Percentiles rank a stretch among this genome's conserved stretches.
These are phyloP conservation scores for Sprattus sprattus DNA, from an alignment of 2,113 vertebrate species.

Conservation along the genomic window DNA sequence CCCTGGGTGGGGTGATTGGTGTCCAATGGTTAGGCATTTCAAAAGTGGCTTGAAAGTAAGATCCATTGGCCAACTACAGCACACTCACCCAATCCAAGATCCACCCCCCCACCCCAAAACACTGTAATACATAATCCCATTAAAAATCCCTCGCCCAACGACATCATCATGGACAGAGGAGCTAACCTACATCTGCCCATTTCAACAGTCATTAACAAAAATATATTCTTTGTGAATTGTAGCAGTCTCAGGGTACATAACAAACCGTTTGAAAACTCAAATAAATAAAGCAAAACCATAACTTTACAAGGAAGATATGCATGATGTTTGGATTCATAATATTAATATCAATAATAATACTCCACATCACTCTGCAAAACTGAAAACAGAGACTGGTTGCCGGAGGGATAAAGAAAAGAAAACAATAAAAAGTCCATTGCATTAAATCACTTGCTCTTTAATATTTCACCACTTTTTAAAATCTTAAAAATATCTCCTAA, in stretches of 20 bases:
- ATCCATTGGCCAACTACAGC: slow-evolving; percentile 39
- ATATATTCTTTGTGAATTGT: slow-evolving; percentile 91
- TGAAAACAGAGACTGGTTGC: slow-evolving; percentile 61
- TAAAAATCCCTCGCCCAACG: slow-evolving; percentile 41
- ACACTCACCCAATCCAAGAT: slow-evolving; percentile 44
- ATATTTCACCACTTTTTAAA: slow-evolving; percentile 65
- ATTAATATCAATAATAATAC: slow-evolving; percentile 56
- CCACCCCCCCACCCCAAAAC: slow-evolving; percentile 45
- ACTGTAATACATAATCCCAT: slow-evolving; percentile 58
- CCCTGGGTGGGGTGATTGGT: slow-evolving; percentile 53
- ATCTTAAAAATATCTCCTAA: slow-evolving; percentile 73
- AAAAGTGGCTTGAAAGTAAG: slow-evolving; percentile 48
- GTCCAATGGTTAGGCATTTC: slow-evolving; percentile 53
- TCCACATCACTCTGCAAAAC: slow-evolving; percentile 66
- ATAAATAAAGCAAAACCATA: slow-evolving; percentile 69
- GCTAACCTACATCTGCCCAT: slow-evolving; percentile 36
- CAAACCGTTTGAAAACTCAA: slow-evolving; percentile 63
- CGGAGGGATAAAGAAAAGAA: slow-evolving; percentile 54
- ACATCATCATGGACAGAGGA: slow-evolving; percentile 45
- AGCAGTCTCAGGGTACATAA: slow-evolving; percentile 80
- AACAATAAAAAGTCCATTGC: slow-evolving; percentile 64
- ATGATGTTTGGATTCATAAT: slow-evolving; percentile 63
- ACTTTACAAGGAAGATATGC: slow-evolving; percentile 73
- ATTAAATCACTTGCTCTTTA: slow-evolving; percentile 64
- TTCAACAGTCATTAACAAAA: slow-evolving; percentile 82